Conservation (phyloP, 2,797 vertebrate species). For the Cyprinella venusta region DNA sequence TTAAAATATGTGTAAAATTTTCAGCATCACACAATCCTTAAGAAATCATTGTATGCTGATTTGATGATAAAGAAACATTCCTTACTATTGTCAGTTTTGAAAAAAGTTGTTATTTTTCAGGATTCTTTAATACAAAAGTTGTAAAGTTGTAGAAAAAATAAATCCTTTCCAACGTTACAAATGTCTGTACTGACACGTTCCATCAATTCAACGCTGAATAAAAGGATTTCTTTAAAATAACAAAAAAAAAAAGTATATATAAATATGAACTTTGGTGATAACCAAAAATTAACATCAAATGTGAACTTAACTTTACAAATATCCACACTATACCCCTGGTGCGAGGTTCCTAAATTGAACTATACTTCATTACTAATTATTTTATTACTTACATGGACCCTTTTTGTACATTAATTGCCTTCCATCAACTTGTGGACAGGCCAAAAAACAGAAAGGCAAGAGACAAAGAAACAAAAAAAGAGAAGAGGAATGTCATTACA, state of each 20-base stretch:
- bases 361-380: constrained; percentile 64
- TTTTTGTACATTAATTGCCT: constrained; percentile 69
- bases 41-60: neutral
- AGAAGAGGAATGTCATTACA: constrained; percentile 54
- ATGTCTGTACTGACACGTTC: too few species aligned
- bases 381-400: constrained; percentile 67
- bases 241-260: too few species aligned
- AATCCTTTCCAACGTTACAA: neutral
- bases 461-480: constrained; percentile 47
- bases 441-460: constrained; percentile 51
- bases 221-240: neutral
- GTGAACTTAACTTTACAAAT: neutral
- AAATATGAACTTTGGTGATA: too few species aligned
- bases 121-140: neutral
- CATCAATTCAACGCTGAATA: neutral
- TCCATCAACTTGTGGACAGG: constrained; percentile 70
- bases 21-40: neutral
- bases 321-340: neutral
- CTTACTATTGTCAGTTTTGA: too few species aligned
- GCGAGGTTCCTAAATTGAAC: constrained; percentile 33
- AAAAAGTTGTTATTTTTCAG: neutral
- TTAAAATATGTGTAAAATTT: too few species aligned
- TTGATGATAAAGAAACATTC: neutral
- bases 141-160: neutral
- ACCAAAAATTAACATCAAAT: neutral